Evolutionary conservation across 2,113 vertebrate species (phyloP), one percentile per base, ranked within the genome.

Genomic region (Motacilla tschutschensis): DNA sequence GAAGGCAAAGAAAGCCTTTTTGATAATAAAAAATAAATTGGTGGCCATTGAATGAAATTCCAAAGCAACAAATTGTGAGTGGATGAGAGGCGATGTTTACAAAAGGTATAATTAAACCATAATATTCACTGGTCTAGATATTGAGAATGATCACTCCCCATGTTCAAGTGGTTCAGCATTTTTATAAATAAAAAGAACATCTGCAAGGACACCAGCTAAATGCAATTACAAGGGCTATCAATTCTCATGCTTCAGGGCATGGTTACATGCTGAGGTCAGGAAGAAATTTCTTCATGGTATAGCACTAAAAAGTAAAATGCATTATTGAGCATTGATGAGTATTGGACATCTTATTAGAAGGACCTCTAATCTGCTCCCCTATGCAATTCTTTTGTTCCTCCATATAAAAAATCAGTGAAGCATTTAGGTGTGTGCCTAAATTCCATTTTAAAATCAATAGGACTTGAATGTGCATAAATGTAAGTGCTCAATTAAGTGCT

Each of bases 181-280:
- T 91, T 69, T 93, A 92, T 73, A 92, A 95, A 93, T 86, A 91
- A 88, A 83, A 94, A 81, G 74, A 94, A 90, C 82, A 89, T 90
- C 84, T 92, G 80, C 91, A 92, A 93, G 92, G 92, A 80, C 90
- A 90, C 66, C 24, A 51, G 59, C 70, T 92, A 92, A 94, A 92
- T 63, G 87, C 62, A 90, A 86, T 92, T 95, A 91, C 72, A 89
- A 91, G 69, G 78, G 24, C 79, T 93, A 89, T 94, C 83, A 92
- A 91, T 91, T 81, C 72, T 83, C 35, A 53, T 72, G 81, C 76
- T 86, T 90, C 44, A 50, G 69, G 64, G n/a, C 71, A 94, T 85
- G 66, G 75, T 73, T 92, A 89, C 62, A 71, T 94, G 79, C 82
- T 92, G 89, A 90, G 76, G 80, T 91, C 85, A 94, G 95, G 67